Base-by-base conservation (phyloP, 2,888 invertebrate genomes). In the Kuschelorhynchus macadamiae region DNA sequence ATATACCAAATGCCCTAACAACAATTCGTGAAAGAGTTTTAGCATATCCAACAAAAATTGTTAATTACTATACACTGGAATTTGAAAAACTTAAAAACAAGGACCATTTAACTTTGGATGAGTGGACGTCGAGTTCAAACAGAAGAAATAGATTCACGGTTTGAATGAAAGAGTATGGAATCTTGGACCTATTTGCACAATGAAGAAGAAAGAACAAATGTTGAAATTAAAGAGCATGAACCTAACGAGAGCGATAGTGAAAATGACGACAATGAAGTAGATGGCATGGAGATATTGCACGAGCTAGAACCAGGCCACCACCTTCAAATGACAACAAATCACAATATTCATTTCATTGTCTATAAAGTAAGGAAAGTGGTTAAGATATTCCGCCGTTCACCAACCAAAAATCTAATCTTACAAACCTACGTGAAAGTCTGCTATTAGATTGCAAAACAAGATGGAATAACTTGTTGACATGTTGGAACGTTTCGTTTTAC, bases 381-480 rank as follows among this genome's bases (percentile, higher is more conserved):
- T 18, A 68, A 59, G 20, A 56, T 65, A 17, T 71, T 68, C 20
- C 42, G 47, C 20, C 12, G 32, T 8, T 69, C 57, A 36, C 53
- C 63, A 3, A 59, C 67, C 52, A 67, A 71, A 61, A 67, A 71
- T 53, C 41, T 60, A 65, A 71, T 60, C 55, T 55, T 64, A 49
- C 61, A 60, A 25, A 57, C 32, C 21, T 68, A 68, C 56, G 68
- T 68, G 12, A 68, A 52, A 32, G 30, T 12, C 60, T 66, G 8
- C 41, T 67, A 18, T 18, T 68, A 44, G 57, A 64, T 36, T 49
- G 63, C 32, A 65, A 46, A 20, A 68, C 61, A 56, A 52, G 59
- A 21, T 68, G 63, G 63, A 57, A 55, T 16, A 57, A 59, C 46
- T 68, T 20, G 32, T 68, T 44, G 36, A 53, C 14, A 68, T 64